Percentiles rank a stretch among this genome's conserved stretches.
phyloP scores from a whole-genome alignment of 2,797 vertebrate genomes.

The Epinephelus awoara region DNA sequence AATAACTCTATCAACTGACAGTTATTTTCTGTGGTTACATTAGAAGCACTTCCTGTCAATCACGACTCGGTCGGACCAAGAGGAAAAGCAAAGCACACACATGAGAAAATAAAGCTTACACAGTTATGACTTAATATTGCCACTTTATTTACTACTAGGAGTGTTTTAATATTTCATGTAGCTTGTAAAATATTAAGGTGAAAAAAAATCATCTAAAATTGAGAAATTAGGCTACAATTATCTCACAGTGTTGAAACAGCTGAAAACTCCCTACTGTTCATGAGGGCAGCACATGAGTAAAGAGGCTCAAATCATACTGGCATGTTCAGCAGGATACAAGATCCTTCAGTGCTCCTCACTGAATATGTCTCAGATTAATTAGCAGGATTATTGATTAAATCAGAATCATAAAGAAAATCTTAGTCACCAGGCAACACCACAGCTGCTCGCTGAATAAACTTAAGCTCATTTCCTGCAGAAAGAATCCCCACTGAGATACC shows the following conservation, averaged over 20 bases:
- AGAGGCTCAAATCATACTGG: neutral
- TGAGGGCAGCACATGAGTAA: neutral
- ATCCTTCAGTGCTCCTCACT: neutral
- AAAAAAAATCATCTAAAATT: neutral
- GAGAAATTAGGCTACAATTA: conserved; percentile 1
- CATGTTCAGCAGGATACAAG: neutral
- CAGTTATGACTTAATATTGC: neutral
- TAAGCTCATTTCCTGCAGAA: conserved; percentile 26
- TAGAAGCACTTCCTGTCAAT: neutral
- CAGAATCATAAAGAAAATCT: conserved; percentile 45
- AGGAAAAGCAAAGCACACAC: neutral
- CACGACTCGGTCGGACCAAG: neutral
- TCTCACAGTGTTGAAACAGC: neutral
- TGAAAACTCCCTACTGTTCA: neutral
- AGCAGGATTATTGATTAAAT: conserved; percentile 50
- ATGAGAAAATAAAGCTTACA: conserved; percentile 5
- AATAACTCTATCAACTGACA: conserved; percentile 6
- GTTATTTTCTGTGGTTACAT: neutral
- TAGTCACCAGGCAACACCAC: conserved; percentile 43
- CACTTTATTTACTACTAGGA: neutral
- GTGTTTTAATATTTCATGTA: neutral
- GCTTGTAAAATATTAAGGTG: conserved; percentile 9
- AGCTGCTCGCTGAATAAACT: conserved; percentile 46
- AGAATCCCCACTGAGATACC: conserved; percentile 2
- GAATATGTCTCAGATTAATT: conserved; percentile 52